Percentiles rank a stretch among this genome's conserved stretches.
Evolutionary conservation across 37 sponge, comb jelly and placozoan species (phyloP).

Genomic region (Aphrocallistes beatrix): DNA sequence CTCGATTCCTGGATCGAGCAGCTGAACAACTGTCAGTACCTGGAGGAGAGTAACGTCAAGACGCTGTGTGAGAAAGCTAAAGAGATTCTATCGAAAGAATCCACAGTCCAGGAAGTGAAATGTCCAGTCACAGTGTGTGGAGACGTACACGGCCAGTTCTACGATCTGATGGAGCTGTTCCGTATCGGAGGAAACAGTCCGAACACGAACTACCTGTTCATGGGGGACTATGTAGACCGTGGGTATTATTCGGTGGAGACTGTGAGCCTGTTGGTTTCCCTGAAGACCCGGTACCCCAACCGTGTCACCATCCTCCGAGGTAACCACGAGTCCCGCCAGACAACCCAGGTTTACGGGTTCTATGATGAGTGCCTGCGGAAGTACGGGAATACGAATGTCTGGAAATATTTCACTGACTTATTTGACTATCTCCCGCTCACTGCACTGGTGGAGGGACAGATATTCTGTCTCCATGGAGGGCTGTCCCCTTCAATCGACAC

Average conservation of each 20-base stretch:
- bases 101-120: constrained; percentile 87
- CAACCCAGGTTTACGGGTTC: constrained; percentile 98
- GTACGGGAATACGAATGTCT: constrained; percentile 97
- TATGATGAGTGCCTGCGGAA: constrained; percentile 97
- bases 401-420: constrained; percentile 98
- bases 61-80: constrained; percentile 81
- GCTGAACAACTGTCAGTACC: constrained; percentile 79
- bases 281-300: constrained; percentile 79
- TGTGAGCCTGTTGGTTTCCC: constrained; percentile 79
- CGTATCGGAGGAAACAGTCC: constrained; percentile 90
- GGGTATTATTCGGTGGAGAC: constrained; percentile 99
- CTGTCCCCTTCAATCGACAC: constrained; percentile 96
- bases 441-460: constrained; percentile 90
- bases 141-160: constrained; percentile 98
- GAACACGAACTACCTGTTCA: constrained; percentile 95
- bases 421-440: constrained; percentile 97
- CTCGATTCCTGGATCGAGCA: constrained; percentile 81
- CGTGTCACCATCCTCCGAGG: constrained; percentile 93
- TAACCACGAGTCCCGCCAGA: constrained; percentile 95
- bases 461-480: constrained; percentile 96
- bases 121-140: constrained; percentile 99
- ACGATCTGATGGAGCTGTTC: constrained; percentile 95
- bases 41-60: constrained; percentile 82
- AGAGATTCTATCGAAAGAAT: constrained; percentile 80
- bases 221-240: constrained; percentile 99